A percentile compares a stretch with the other conserved stretches of the same genome.
phyloP scores from a whole-genome alignment of 2,888 invertebrate species.

The Brenthis ino region DNA sequence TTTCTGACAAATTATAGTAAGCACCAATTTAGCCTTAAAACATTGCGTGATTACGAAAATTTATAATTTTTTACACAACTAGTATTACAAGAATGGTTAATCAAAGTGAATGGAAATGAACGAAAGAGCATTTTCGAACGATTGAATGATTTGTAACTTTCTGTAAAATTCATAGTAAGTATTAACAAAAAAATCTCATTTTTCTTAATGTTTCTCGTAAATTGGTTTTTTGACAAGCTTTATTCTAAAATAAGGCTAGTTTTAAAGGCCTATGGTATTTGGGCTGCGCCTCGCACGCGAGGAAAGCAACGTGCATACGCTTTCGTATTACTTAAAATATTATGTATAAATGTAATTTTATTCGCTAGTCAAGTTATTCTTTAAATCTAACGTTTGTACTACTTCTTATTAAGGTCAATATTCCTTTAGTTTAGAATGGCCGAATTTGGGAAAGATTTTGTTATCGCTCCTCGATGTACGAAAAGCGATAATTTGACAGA shows the following conservation, averaged over 20 bases:
- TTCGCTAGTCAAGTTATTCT: conserved; percentile 76
- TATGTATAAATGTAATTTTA: conserved; percentile 69
- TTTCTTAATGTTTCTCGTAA: conserved; percentile 1
- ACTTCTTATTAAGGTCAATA: conserved; percentile 51
- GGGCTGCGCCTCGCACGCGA: conserved; percentile 14
- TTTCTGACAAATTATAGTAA: conserved; percentile 13
- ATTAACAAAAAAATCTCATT: conserved; percentile 3
- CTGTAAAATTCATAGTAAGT: not conserved
- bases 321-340: conserved; percentile 69
- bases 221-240: conserved; percentile 10
- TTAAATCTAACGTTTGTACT: conserved; percentile 59
- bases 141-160: conserved; percentile 3
- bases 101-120: conserved; percentile 9
- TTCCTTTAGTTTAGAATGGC: conserved; percentile 49
- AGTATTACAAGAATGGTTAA: not conserved
- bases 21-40: conserved; percentile 17
- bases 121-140: not conserved
- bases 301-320: conserved; percentile 51
- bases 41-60: not conserved
- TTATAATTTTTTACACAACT: conserved; percentile 2
- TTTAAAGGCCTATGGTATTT: conserved; percentile 27
- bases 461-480: not conserved
- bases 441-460: conserved; percentile 21
- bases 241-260: conserved; percentile 24
- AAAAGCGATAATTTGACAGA: not conserved